Evolutionary conservation across 2,113 vertebrate species (phyloP).

Genomic region (Callopanchax toddi): DNA sequence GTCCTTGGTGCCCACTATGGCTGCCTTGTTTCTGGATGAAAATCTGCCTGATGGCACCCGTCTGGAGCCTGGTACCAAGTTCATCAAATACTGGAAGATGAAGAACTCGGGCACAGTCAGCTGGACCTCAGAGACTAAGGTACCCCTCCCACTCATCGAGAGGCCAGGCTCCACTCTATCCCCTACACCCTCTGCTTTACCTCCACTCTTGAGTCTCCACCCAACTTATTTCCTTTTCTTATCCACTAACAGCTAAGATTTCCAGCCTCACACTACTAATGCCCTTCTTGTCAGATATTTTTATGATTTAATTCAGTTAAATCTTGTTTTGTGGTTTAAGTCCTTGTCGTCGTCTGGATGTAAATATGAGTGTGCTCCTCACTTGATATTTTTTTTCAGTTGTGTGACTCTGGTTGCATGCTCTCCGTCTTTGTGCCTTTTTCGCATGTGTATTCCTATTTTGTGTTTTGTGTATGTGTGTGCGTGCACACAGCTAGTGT

Average conservation of each 20-base stretch:
- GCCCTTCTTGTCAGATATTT: slow-evolving; percentile 37
- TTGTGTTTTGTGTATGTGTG: slow-evolving; percentile 71
- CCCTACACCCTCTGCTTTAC: slow-evolving; percentile 53
- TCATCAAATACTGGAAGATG: slow-evolving; percentile 99
- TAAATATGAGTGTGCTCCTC: slow-evolving; percentile 15
- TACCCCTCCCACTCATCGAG: slow-evolving; percentile 68
- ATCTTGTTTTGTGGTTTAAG: slow-evolving; percentile 40
- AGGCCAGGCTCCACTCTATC: slow-evolving; percentile 62
- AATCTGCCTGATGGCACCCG: slow-evolving; percentile 96
- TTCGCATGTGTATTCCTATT: slow-evolving; percentile 69
- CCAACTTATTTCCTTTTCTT: slow-evolving; percentile 51
- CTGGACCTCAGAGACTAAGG: slow-evolving; percentile 95
- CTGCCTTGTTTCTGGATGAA: slow-evolving; percentile 97
- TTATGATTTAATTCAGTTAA: slow-evolving; percentile 58
- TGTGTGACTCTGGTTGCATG: slow-evolving; percentile 53
- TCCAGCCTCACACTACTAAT: slow-evolving; percentile 36
- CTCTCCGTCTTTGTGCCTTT: slow-evolving; percentile 55
- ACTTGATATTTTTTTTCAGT: slow-evolving; percentile 39
- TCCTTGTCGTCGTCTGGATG: slow-evolving; percentile 45
- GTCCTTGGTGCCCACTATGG: slow-evolving; percentile 89
- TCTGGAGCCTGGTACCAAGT: slow-evolving; percentile 92
- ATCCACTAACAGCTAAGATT: slow-evolving; percentile 61
- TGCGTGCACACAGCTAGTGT: slow-evolving; percentile 86
- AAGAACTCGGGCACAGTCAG: slow-evolving; percentile 93
- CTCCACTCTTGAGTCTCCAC: slow-evolving; percentile 49